Base-by-base conservation (phyloP, 1,140 invertebrate genomes). In the Meteorus sp. region DNA sequence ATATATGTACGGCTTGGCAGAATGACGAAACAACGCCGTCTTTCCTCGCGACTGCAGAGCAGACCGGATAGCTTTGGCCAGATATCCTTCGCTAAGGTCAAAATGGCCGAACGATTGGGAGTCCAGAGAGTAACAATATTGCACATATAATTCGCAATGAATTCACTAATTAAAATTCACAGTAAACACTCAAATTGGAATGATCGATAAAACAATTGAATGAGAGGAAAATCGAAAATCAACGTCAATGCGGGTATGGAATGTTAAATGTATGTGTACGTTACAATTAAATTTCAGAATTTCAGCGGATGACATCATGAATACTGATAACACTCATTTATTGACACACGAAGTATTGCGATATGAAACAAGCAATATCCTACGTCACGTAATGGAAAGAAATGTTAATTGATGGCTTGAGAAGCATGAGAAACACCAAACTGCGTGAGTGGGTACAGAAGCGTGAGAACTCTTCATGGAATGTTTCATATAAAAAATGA, bases 71-170 rank as follows among this genome's bases (percentile, higher is more conserved):
- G 44, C 54, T 33, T 33, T 68, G 69, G 70, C 62, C 65, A 67
- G 72, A 75, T 77, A 76, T 77, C 73, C 74, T 77, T 76, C 70
- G 67, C 57, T 75, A 76, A 77, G 73, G 74, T 77, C 75, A 76
- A 76, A 77, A 77, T 77, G 75, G 73, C 72, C 51, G 44, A 48
- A 50, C 27, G 47, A 6, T 13, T 5, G 3, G 5, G 27, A 53
- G 43, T 50, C 59, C 51, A 59, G 50, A 44, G 17, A 45, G 27
- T 29, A 43, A 45, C 43, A 23, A 22, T 39, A n/a, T n/a, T n/a
- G n/a, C n/a, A n/a, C n/a, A n/a, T n/a, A n/a, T n/a, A n/a, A n/a
- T n/a, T n/a, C n/a, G n/a, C n/a, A n/a, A n/a, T n/a, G n/a, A n/a
- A n/a, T n/a, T n/a, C n/a, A n/a, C n/a, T n/a, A n/a, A n/a, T n/a